A percentile compares a stretch with the other conserved stretches of the same genome.
Evolutionary conservation across 2,888 invertebrate species (phyloP).

Genomic region (Himalopsyche tibetana): DNA sequence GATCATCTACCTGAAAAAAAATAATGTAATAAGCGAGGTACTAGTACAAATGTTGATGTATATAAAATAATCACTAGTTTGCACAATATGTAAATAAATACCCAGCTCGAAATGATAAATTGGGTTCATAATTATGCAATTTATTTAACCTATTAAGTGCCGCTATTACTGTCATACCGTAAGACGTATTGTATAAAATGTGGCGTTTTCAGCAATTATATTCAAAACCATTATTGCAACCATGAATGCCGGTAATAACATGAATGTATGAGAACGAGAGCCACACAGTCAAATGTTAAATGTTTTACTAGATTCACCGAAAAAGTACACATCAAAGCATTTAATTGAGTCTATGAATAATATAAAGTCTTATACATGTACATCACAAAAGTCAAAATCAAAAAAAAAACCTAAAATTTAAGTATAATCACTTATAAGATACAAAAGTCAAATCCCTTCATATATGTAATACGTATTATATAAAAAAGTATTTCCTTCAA

Average conservation of each 20-base stretch:
- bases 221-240: not conserved
- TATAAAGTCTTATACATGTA: not conserved
- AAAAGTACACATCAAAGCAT: constrained; percentile 18
- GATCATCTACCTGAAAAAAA: no score
- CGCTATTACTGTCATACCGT: constrained; percentile 31
- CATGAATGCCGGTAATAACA: not conserved
- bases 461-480: no score
- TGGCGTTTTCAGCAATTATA: constrained; percentile 27
- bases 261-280: not conserved
- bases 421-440: no score
- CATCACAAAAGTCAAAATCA: not conserved
- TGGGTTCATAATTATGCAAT: constrained; percentile 27
- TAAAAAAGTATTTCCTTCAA: no score
- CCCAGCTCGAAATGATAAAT: constrained; percentile 1
- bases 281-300: not conserved
- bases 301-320: constrained; percentile 32
- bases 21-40: not conserved
- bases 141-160: constrained; percentile 17
- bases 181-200: constrained; percentile 37
- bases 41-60: not conserved
- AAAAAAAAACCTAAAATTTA: no score
- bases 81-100: constrained; percentile 4
- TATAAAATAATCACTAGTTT: not conserved
- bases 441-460: no score
- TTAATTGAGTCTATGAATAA: constrained; percentile 8